A percentile compares a stretch with the other conserved stretches of the same genome.
These are phyloP conservation scores for Catagonus wagneri DNA, from an alignment of 2,113 vertebrate species.

Conservation along the genomic window DNA sequence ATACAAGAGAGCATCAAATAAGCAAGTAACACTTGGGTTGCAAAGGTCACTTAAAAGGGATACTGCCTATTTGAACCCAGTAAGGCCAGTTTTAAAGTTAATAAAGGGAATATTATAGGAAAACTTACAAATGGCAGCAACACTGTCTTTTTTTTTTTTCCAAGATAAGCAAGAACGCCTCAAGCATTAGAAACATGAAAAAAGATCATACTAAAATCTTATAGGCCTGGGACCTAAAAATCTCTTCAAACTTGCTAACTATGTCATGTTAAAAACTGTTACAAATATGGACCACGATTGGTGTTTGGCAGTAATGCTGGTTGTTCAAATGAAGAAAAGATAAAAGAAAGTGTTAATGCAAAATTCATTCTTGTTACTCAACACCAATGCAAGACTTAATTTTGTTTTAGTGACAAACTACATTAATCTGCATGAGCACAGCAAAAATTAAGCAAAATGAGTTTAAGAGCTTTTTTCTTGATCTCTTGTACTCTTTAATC, in stretches of 20 bases:
- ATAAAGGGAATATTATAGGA: slow-evolving; percentile 88
- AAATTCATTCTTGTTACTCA: slow-evolving; percentile 71
- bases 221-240: slow-evolving; percentile 88
- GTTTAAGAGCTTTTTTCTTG: slow-evolving; percentile 53
- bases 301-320: slow-evolving; percentile 93
- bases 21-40: slow-evolving; percentile 91
- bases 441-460: slow-evolving; percentile 68
- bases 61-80: slow-evolving; percentile 88
- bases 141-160: slow-evolving; percentile 81
- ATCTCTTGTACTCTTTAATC: slow-evolving; percentile 60
- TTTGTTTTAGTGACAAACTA: slow-evolving; percentile 64
- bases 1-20: slow-evolving; percentile 83
- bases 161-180: slow-evolving; percentile 88
- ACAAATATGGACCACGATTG: slow-evolving; percentile 89
- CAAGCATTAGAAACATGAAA: slow-evolving; percentile 89
- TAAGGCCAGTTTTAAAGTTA: slow-evolving; percentile 90
- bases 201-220: slow-evolving; percentile 88
- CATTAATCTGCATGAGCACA: slow-evolving; percentile 45
- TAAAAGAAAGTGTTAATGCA: slow-evolving; percentile 82
- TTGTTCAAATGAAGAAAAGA: slow-evolving; percentile 87
- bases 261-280: slow-evolving; percentile 91
- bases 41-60: slow-evolving; percentile 92
- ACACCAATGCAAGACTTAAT: slow-evolving; percentile 61
- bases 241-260: slow-evolving; percentile 85
- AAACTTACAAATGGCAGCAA: slow-evolving; percentile 91